Conservation (phyloP, 2,888 invertebrate genomes). For the Drosophila pegasa region DNA sequence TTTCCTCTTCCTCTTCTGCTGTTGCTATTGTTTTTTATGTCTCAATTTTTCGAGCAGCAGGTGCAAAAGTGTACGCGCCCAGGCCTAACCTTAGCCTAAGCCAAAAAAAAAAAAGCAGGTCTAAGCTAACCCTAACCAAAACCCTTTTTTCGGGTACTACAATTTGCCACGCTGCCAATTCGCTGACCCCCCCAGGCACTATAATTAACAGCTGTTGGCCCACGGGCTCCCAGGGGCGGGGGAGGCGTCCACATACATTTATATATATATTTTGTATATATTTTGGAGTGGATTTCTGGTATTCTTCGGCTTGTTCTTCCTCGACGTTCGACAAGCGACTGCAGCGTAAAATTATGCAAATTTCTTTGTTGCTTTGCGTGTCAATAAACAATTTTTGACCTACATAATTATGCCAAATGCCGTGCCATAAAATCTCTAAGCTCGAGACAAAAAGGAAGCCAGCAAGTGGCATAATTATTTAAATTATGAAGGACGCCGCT, state of each 20-base stretch:
- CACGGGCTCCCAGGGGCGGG: slow-evolving; percentile 5
- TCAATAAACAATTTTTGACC: slow-evolving; percentile 84
- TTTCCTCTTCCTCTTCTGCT: slow-evolving; percentile 24
- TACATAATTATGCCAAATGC: slow-evolving; percentile 83
- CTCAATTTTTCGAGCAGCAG: slow-evolving; percentile 74
- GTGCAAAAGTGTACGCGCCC: slow-evolving; percentile 65
- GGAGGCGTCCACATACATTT: neutral
- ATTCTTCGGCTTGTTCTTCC: slow-evolving; percentile 13
- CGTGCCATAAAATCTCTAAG: slow-evolving; percentile 78
- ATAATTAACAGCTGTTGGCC: slow-evolving; percentile 78
- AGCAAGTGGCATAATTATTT: slow-evolving; percentile 81
- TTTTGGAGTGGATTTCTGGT: slow-evolving; percentile 30
- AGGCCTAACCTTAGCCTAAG: slow-evolving; percentile 37
- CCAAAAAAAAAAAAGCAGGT: slow-evolving; percentile 12
- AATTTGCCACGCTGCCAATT: slow-evolving; percentile 67
- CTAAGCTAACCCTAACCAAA: slow-evolving; percentile 49
- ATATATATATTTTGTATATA: slow-evolving; percentile 14
- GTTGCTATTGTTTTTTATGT: slow-evolving; percentile 46
- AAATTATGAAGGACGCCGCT: slow-evolving; percentile 78
- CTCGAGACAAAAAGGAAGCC: slow-evolving; percentile 72
- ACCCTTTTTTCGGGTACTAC: slow-evolving; percentile 51
- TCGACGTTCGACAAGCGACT: slow-evolving; percentile 45
- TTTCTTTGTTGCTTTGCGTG: slow-evolving; percentile 81
- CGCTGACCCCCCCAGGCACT: slow-evolving; percentile 54
- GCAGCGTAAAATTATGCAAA: slow-evolving; percentile 80